Evolutionary conservation across 92 coral and sea anemone species (phyloP), one percentile per base, ranked within the genome.

Genomic region (Virgularia gustaviana): DNA sequence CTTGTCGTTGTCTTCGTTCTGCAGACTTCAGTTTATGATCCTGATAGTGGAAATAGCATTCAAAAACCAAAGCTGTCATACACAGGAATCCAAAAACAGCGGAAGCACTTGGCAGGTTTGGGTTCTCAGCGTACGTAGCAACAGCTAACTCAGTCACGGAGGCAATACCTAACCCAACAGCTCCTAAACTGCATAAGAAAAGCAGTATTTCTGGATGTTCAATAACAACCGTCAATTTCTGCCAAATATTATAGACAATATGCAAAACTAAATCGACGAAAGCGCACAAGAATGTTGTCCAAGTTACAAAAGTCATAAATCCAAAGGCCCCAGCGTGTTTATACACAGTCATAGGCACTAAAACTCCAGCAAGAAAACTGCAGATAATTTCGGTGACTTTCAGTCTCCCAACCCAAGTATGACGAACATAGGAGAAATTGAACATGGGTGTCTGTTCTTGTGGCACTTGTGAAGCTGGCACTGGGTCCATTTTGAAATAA

Each of bases 241-340:
- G 88, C 97, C 97, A 91, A 63, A 89, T 49, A 34, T 90, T 92
- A 22, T 34, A 37, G 62, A 89, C 37, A 38, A 86, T 82, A 58
- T 78, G 86, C 28, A 91, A 79, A 24, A 91, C 79, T 65, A 88
- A 44, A 79, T 81, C 95, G 81, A 91, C 73, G 4, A 86, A 79
- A 23, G 84, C 83, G 78, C 83, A 83, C 5, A 91, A 36, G 36
- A 89, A 91, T 8, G 92, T 84, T 12, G 91, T 89, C 97, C 97
- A 91, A 0, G 97, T 86, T 30, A 91, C 96, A 36, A 86, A 88
- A 33, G 56, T 77, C 70, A 86, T 79, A 58, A 91, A 91, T 0
- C 88, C 83, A 0, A 86, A 33, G 43, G 67, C 77, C 6, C 80
- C 42, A 0, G 39, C 68, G 42, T 87, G 85, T 16, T 54, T 0